These are phyloP conservation scores for Latrodectus hesperus DNA, from an alignment of 2,888 invertebrate genomes.

Conservation along the genomic window DNA sequence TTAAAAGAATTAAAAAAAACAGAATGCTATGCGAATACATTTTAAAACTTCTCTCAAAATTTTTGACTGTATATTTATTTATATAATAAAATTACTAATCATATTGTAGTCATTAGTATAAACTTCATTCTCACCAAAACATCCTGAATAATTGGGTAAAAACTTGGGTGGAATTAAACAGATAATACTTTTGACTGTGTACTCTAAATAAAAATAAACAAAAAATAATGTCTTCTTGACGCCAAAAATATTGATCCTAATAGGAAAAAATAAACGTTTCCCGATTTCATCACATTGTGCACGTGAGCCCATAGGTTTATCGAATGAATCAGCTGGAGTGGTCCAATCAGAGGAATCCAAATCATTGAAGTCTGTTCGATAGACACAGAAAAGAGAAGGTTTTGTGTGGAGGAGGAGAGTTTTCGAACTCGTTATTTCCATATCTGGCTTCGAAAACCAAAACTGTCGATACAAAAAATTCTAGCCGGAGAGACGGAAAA, in stretches of 20 bases:
- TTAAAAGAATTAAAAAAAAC: too few species aligned
- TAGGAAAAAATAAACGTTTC: too few species aligned
- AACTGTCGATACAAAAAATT: slow-evolving; percentile 5
- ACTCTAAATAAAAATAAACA: not conserved
- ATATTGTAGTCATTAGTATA: not conserved
- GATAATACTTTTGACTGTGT: too few species aligned
- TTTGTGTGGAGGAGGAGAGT: not conserved
- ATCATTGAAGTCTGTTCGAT: not conserved
- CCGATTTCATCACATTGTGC: too few species aligned
- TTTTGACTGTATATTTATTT: slow-evolving; percentile 12
- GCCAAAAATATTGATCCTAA: too few species aligned
- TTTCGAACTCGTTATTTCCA: slow-evolving; percentile 51
- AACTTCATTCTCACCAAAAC: too few species aligned
- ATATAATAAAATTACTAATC: not conserved
- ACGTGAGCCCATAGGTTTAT: not conserved
- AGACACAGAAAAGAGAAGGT: not conserved
- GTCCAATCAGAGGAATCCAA: not conserved
- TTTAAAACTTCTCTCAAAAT: not conserved
- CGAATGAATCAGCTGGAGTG: not conserved
- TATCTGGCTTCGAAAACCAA: slow-evolving; percentile 6
- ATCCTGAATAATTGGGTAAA: too few species aligned
- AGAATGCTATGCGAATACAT: not conserved
- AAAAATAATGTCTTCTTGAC: not conserved
- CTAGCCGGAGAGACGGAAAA: not conserved
- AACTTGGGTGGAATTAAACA: too few species aligned